These are phyloP conservation scores for Platorchestia sp. DNA, from an alignment of 1,140 invertebrate genomes.

Conservation along the genomic window DNA sequence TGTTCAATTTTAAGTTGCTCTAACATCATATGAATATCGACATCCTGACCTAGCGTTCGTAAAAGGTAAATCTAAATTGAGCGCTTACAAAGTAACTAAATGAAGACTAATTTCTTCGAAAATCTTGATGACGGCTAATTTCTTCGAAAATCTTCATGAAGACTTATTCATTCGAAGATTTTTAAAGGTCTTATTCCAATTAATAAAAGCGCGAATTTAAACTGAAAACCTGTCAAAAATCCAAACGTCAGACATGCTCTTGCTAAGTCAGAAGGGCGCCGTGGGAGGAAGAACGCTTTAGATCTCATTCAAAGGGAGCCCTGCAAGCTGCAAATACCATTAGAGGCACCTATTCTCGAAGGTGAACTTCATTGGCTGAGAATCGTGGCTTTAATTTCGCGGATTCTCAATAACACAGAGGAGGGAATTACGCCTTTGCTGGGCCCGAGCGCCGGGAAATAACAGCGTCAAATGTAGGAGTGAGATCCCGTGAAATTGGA, in stretches of 20 bases:
- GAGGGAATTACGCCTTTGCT: slow-evolving; percentile 25
- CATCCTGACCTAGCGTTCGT: neutral
- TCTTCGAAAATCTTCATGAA: neutral
- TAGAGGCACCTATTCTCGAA: neutral
- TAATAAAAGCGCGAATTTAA: neutral
- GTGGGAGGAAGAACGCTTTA: neutral
- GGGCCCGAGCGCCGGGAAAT: neutral
- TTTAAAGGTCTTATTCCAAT: neutral
- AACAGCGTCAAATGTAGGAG: slow-evolving; percentile 20
- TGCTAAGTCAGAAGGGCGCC: neutral
- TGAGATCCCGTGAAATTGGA: slow-evolving; percentile 44
- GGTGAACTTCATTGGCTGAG: slow-evolving; percentile 7
- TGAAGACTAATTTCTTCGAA: neutral
- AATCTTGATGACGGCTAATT: neutral
- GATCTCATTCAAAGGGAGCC: neutral
- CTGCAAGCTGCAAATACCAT: neutral
- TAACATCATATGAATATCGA: neutral
- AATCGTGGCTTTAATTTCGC: slow-evolving; percentile 44
- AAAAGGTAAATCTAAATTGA: neutral
- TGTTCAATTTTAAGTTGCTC: too few relatives aligned
- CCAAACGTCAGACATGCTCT: neutral
- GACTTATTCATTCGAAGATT: neutral
- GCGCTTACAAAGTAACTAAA: neutral
- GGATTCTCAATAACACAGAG: slow-evolving; percentile 16
- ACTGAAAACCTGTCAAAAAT: neutral